A percentile compares a stretch with the other conserved stretches of the same genome.
Evolutionary conservation across 2,888 invertebrate species (phyloP).

Genomic region (Pristionchus maxplancki): DNA sequence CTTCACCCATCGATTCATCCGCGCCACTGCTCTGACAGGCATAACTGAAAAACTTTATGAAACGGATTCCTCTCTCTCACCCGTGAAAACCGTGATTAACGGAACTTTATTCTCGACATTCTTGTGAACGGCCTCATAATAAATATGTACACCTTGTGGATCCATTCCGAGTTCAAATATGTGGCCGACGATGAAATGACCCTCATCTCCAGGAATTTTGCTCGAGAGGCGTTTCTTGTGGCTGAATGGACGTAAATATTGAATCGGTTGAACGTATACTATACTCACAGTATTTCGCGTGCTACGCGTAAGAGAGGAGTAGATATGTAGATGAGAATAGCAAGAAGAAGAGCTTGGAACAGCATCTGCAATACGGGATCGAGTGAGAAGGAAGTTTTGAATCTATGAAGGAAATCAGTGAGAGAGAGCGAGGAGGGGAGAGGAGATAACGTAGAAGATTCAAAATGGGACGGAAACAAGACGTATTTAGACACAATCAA

Average conservation of each 20-base stretch:
- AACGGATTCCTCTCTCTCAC: too few relatives aligned
- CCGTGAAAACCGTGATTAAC: too few relatives aligned
- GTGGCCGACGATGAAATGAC: background rate
- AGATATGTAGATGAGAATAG: background rate
- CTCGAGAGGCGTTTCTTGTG: conserved; percentile 21
- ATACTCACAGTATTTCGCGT: background rate
- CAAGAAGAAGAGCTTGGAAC: background rate
- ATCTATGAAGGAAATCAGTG: background rate
- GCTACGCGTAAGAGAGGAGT: background rate
- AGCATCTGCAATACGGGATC: background rate
- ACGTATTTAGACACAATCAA: background rate
- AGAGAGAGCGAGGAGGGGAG: background rate
- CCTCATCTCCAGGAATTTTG: conserved; percentile 24
- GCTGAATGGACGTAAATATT: background rate
- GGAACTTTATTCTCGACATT: background rate
- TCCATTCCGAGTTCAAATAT: conserved; percentile 16
- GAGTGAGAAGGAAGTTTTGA: background rate
- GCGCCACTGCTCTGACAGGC: background rate
- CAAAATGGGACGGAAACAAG: background rate
- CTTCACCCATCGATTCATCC: background rate
- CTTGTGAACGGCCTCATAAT: background rate
- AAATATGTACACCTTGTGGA: background rate
- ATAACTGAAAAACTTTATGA: background rate
- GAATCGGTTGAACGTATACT: background rate
- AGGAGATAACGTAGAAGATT: background rate